Evolutionary conservation across 2,888 invertebrate species (phyloP).

Genomic region (Lycaena phlaeas): DNA sequence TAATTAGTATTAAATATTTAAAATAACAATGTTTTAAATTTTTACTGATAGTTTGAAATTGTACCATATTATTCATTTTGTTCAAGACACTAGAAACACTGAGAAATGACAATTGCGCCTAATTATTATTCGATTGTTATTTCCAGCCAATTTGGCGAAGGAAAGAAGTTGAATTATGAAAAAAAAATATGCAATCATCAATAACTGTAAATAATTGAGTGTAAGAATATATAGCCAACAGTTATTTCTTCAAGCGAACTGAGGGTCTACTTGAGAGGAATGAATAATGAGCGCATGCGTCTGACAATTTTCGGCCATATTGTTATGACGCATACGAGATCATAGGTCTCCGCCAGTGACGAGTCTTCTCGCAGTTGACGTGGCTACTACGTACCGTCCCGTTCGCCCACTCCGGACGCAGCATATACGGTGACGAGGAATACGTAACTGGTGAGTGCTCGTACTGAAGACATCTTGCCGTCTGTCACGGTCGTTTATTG

Average conservation of each 20-base stretch:
- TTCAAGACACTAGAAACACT: background rate
- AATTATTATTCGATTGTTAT: too few species aligned
- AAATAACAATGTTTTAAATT: too few species aligned
- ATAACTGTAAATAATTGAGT: background rate
- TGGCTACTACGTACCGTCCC: slow-evolving; percentile 94
- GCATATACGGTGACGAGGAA: slow-evolving; percentile 95
- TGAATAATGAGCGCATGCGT: slow-evolving; percentile 49
- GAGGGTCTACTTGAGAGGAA: background rate
- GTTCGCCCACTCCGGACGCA: slow-evolving; percentile 94
- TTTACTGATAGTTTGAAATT: too few species aligned
- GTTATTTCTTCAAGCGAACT: background rate
- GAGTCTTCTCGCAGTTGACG: slow-evolving; percentile 91
- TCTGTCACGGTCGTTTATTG: slow-evolving; percentile 66
- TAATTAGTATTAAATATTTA: too few species aligned
- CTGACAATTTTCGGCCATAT: slow-evolving; percentile 76
- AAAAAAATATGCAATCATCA: background rate
- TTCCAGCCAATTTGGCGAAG: too few species aligned
- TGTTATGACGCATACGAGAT: slow-evolving; percentile 84
- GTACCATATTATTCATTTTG: too few species aligned
- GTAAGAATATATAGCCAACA: background rate
- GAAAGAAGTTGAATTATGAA: too few species aligned
- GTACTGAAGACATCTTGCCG: slow-evolving; percentile 67
- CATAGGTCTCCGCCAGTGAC: slow-evolving; percentile 85
- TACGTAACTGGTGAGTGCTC: slow-evolving; percentile 93
- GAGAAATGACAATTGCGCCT: background rate